Base-by-base conservation (phyloP, 2,113 vertebrate genomes). In the Pica pica region DNA sequence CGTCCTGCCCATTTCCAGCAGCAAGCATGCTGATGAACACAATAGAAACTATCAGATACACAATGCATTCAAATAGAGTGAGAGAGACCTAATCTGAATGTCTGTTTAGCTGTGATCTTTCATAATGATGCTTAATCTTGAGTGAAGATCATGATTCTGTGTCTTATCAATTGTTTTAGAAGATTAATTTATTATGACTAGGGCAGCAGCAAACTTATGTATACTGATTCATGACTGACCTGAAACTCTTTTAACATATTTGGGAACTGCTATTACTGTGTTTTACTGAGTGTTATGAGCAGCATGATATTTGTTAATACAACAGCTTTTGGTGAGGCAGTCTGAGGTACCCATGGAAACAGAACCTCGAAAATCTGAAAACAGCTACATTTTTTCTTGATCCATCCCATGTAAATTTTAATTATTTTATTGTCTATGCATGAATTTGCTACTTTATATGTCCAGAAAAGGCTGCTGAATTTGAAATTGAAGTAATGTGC, bases 141-240 rank as follows among this genome's bases (percentile, higher is more conserved):
- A 69, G 7, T 87, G n/a, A 87, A 83, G 56, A 49, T 35, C 7
- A 9, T 49, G 83, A 65, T 57, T 92, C 33, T 68, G 10, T n/a
- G 71, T 60, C 2, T 70, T 77, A 42, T 53, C 5, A 80, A 30
- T 57, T 76, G 13, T 26, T 92, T 79, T 53, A 7, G 9, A 65
- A 79, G 35, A 67, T 56, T 27, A 57, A 37, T 15, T 47, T 61
- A 60, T 56, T 60, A 49, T 37, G 31, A 24, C 2, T 52, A 37
- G 33, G 18, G 22, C 3, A 6, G 33, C 5, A 56, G 31, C 0
- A 1, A 44, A 35, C 3, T 46, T 75, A 50, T 0, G 22, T 55
- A 33, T 47, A 16, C 5, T 3, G 4, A 74, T 35, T 65, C 31
- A 47, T 53, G 8, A 65, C 13, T 24, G 20, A 65, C 39, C 11